Evolutionary conservation across 2,888 invertebrate genomes (phyloP), one percentile per base, ranked within the genome.

Genomic region (Gymnosoma rotundatum): DNA sequence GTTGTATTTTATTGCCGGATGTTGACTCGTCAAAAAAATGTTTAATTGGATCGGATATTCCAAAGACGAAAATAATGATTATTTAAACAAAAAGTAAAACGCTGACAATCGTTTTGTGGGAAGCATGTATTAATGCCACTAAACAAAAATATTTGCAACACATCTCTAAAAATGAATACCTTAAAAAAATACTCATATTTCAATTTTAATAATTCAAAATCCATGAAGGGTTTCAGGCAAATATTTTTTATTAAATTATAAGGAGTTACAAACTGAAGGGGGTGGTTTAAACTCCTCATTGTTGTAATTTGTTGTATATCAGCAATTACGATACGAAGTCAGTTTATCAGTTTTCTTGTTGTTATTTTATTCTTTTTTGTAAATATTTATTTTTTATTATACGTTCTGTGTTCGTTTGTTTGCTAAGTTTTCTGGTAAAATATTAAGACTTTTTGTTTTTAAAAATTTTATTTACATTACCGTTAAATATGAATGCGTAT

Each of bases 241-340:
- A 25, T 74, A 32, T 45, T 45, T 20, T 50, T 20, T 48, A n/a
- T 25, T n/a, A n/a, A 16, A 7, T 25, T 2, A 20, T 50, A 8
- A 45, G 14, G 9, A 12, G 48, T 70, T 18, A 18, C 18, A 67
- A 64, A 52, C 70, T 52, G 25, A 12, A 60, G 25, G 12, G 60
- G 61, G 54, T 63, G 70, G 52, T 67, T 60, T 32, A 7, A 56
- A n/a, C 25, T 56, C 20, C 20, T 56, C 42, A 60, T 54, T 81
- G 66, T 67, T 76, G 70, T 75, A 82, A 85, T 83, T 87, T 86
- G 82, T 83, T 85, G 75, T 82, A 82, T 86, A 86, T 87, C 86
- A 86, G 85, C 86, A 87, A 74, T 67, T 74, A 61, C n/a, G 45
- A 6, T 52, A 66, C n/a, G 58, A 42, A 64, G 50, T 21, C n/a